These are phyloP conservation scores for Eupleurogrammus muticus DNA, from an alignment of 2,797 vertebrate genomes.

Conservation along the genomic window DNA sequence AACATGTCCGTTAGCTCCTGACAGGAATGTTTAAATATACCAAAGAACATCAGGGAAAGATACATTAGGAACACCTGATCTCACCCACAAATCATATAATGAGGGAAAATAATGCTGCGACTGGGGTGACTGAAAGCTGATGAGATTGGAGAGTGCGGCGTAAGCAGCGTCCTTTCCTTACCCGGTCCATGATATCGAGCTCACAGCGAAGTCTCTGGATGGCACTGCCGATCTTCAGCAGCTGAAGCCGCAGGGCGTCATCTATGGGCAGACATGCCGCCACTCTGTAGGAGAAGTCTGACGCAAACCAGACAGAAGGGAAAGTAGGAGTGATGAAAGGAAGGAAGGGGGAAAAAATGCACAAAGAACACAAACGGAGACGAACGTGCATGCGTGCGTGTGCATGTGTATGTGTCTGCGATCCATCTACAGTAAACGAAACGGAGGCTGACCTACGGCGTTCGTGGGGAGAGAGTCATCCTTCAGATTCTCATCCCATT, in stretches of 20 bases:
- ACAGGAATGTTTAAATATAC: constrained; percentile 19
- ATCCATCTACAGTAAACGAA: constrained; percentile 40
- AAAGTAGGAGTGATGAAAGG: constrained; percentile 8
- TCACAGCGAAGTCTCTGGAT: constrained; percentile 97
- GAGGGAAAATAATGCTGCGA: not conserved
- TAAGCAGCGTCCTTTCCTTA: constrained; percentile 71
- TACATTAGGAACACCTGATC: constrained; percentile 25
- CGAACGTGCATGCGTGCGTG: not conserved
- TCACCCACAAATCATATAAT: constrained; percentile 2
- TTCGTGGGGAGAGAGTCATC: constrained; percentile 96
- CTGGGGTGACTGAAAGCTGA: not conserved
- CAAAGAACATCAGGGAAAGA: constrained; percentile 30
- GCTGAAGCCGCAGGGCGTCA: constrained; percentile 91
- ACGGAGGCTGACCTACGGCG: constrained; percentile 87
- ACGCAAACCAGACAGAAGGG: constrained; percentile 44
- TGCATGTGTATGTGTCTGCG: constrained; percentile 13
- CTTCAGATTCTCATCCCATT: constrained; percentile 98
- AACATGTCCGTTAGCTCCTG: constrained; percentile 9
- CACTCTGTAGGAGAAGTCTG: constrained; percentile 98
- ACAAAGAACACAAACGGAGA: constrained; percentile 35
- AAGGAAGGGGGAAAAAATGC: constrained; percentile 19
- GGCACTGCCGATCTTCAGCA: constrained; percentile 96
- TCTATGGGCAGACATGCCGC: constrained; percentile 98
- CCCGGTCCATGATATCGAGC: constrained; percentile 97
- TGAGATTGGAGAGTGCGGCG: not conserved